Conservation (phyloP, 1,140 invertebrate species). For the Pogonomyrmex californicus region DNA sequence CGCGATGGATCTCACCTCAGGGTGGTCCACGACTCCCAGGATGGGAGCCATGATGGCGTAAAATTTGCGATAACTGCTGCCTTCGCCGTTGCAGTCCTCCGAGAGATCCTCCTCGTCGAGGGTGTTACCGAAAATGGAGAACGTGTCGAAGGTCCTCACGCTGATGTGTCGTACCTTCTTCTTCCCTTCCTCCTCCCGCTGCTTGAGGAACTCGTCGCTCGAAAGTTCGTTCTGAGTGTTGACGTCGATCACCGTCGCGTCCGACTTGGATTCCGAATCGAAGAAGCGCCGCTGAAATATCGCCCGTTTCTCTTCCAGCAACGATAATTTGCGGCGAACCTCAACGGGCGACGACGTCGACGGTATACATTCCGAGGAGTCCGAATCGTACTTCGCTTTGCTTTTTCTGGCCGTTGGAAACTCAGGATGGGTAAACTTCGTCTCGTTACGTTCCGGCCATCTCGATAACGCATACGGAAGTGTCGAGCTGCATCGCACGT, state of each 20-base stretch:
- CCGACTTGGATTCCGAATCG: constrained; percentile 74
- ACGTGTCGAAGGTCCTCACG: constrained; percentile 83
- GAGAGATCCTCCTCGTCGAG: constrained; percentile 82
- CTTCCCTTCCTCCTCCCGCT: constrained; percentile 57
- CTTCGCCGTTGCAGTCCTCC: constrained; percentile 71
- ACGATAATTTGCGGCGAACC: constrained; percentile 76
- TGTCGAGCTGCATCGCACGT: constrained; percentile 71
- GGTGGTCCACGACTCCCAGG: constrained; percentile 62
- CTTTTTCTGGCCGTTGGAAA: constrained; percentile 41
- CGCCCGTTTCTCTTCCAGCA: constrained; percentile 79
- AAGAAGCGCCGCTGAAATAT: constrained; percentile 81
- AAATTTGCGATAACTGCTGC: constrained; percentile 52
- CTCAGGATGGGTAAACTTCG: background rate
- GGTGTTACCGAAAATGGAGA: constrained; percentile 82
- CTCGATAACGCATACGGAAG: constrained; percentile 78
- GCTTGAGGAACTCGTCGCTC: background rate
- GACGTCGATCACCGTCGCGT: constrained; percentile 77
- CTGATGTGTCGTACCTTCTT: constrained; percentile 81
- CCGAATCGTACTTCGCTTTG: constrained; percentile 76
- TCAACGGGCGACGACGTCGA: constrained; percentile 76
- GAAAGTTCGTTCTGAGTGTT: constrained; percentile 64
- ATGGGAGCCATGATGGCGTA: constrained; percentile 73
- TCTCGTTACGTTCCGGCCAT: constrained; percentile 76
- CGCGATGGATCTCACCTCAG: constrained; percentile 73
- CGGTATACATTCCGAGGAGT: constrained; percentile 63